These are phyloP conservation scores for Parnassius glacialis DNA, from an alignment of 2,888 invertebrate genomes.

Conservation along the genomic window DNA sequence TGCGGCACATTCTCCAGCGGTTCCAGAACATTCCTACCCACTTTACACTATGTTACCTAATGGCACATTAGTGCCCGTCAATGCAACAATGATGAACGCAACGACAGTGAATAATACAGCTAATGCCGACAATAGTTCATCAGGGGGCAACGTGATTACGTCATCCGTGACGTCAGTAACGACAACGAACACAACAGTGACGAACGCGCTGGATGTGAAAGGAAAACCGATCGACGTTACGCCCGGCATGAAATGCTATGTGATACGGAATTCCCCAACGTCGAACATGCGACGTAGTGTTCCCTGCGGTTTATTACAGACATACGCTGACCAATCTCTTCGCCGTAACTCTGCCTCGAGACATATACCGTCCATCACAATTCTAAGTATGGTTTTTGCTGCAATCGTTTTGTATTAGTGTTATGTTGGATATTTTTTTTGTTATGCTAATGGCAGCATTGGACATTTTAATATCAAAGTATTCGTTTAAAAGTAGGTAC, in stretches of 20 bases:
- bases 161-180: conserved; percentile 51
- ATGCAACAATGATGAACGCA: conserved; percentile 41
- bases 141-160: conserved; percentile 38
- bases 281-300: conserved; percentile 57
- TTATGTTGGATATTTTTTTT: conserved; percentile 1
- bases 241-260: conserved; percentile 65
- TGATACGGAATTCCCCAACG: conserved; percentile 49
- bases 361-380: conserved; percentile 51
- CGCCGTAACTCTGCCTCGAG: conserved; percentile 54
- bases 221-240: conserved; percentile 64
- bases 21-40: conserved; percentile 33
- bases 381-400: conserved; percentile 43
- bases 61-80: conserved; percentile 58
- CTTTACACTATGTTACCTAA: conserved; percentile 57
- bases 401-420: conserved; percentile 30
- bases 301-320: conserved; percentile 62
- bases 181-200: conserved; percentile 59
- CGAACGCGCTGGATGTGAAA: conserved; percentile 68
- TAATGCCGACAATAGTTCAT: conserved; percentile 36
- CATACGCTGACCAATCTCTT: conserved; percentile 62
- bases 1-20: conserved; percentile 29
- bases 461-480: not conserved
- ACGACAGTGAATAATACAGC: conserved; percentile 29
- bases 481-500: not conserved
- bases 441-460: not conserved